Base-by-base conservation (phyloP, 2,113 vertebrate species). In the Polypterus bichir region DNA sequence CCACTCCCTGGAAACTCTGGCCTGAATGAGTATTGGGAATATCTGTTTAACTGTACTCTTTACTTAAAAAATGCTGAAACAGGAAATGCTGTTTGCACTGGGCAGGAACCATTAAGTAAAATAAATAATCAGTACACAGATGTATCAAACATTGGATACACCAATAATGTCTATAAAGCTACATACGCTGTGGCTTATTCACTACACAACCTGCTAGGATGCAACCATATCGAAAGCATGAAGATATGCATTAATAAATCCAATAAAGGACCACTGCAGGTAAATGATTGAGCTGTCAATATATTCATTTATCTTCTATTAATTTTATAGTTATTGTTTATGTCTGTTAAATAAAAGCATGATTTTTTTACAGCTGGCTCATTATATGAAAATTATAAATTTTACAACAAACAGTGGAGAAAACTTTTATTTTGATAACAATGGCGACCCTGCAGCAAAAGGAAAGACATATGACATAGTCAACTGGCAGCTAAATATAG, bases 361-460 rank as follows among this genome's bases (percentile, higher is more conserved):
- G 3, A 27, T 66, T 58, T 54, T 62, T 46, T 6, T 73, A 3
- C 66, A 86, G 84, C 80, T 88, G 45, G 61, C 86, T 48, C 79
- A 88, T 70, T 84, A 83, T 62, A 64, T 88, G 46, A 77, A 69
- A 4, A 65, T 72, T 56, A 77, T 86, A 5, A 83, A 83, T 71
- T 86, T 88, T 59, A 83, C 81, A 44, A 82, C 75, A 1, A 80
- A 77, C 56, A 77, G 63, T 52, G 80, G 78, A 62, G 81, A 88
- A 46, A 78, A 64, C 3, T 77, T 86, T 46, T 71, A 74, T 62
- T 88, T 88, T 74, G 78, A 88, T 64, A 64, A 78, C 7, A 47
- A 68, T 48, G 84, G 86, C 9, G 82, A 86, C 64, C 81, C 81
- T 10, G 76, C 73, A 56, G 80, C 84, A 46, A 77, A 67, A 5